Evolutionary conservation across 1,140 invertebrate species (phyloP), one percentile per base, ranked within the genome.

Genomic region (Pseudomyrmex gracilis): DNA sequence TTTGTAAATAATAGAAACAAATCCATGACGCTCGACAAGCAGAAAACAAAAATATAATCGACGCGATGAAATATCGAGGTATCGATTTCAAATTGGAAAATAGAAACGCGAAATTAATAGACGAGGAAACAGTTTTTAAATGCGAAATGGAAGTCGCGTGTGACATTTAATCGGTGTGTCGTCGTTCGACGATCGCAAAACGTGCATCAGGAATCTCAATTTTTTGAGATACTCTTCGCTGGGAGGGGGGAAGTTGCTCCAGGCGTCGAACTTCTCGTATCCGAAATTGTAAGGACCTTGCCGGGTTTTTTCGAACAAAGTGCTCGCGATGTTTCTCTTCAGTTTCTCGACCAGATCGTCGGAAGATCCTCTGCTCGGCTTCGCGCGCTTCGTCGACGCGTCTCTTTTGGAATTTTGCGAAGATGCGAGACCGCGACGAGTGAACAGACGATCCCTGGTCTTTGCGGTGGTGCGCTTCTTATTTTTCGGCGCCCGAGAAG

Each of bases 401-500:
- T 17, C 68, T 73, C 45, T n/a, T 34, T 34, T 34, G 34, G 5
- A 34, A 34, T 34, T 34, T 34, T 34, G 34, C 34, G 34, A 7
- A 34, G 5, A 34, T 34, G 34, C 7, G 34, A 34, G 34, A 0
- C 34, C 34, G 34, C 34, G 34, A 34, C 34, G 34, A 34, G 34
- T 34, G 34, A 34, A 34, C 5, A 34, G 34, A 34, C 7, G 5
- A 5, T 34, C 34, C 5, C 5, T 34, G 7, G 34, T 5, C 34
- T 34, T 34, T 0, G 34, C 34, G 34, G 5, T 47, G n/a, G 9
- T 47, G 0, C n/a, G 78, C 17, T 73, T 17, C 20, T 53, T 20
- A 73, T 51, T 63, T 74, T 73, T 64, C 70, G 12, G 49, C 57
- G 12, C n/a, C 22, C 24, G 45, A 45, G 8, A 45, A 13, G 55